Percentiles rank a stretch among this genome's conserved stretches.
Conservation (phyloP, 1,140 invertebrate genomes). For the Achatina immaculata region DNA sequence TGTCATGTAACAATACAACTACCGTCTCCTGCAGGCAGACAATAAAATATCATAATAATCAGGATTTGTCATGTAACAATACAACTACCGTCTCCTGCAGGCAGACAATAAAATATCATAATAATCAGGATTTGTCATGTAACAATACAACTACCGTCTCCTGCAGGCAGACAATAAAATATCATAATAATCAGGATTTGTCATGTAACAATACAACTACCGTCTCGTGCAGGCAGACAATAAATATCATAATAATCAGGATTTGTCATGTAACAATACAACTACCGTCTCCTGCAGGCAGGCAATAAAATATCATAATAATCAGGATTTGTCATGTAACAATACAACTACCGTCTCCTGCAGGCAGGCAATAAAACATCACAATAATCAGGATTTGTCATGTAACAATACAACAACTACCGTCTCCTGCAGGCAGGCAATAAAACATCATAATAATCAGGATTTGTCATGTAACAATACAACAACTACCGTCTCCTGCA, state of each 20-base stretch:
- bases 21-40: neutral
- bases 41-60: neutral
- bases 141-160: neutral
- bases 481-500: no score
- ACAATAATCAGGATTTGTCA: no score
- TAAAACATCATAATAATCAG: no score
- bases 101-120: neutral
- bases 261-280: neutral
- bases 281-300: no score
- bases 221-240: neutral
- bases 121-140: neutral
- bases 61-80: neutral
- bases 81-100: neutral
- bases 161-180: no score
- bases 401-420: no score
- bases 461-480: no score
- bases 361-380: no score
- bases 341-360: no score
- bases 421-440: no score
- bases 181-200: neutral
- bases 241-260: neutral
- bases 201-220: neutral
- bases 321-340: no score
- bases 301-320: no score
- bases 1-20: neutral